phyloP scores from a whole-genome alignment of 1,140 invertebrate genomes.

The Lepidurus packardi region DNA sequence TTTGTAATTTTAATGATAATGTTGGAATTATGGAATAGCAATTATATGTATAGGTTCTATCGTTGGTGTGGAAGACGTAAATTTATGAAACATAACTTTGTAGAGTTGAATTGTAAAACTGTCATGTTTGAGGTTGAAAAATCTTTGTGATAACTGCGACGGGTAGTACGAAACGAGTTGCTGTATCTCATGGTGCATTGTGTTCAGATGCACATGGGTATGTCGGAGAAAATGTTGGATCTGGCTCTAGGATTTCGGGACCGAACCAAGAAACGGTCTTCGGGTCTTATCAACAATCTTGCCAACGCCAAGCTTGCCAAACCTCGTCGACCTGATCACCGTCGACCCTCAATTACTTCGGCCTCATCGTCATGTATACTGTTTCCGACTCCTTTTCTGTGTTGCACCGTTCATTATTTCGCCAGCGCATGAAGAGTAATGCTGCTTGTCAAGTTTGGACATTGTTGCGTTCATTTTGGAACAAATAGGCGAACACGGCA shows the following conservation, averaged over 20 bases:
- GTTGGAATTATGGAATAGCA: no score
- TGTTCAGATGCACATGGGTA: conserved; percentile 8
- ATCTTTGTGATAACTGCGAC: background rate
- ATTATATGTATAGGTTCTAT: no score
- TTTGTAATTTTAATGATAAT: no score
- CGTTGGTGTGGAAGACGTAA: no score
- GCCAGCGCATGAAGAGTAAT: background rate
- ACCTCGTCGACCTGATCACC: conserved; percentile 37
- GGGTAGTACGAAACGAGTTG: background rate
- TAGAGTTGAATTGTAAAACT: no score
- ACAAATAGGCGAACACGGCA: background rate
- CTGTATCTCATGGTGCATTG: background rate
- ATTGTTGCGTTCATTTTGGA: background rate
- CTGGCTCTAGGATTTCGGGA: conserved; percentile 1
- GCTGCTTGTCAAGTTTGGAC: background rate
- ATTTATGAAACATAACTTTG: no score
- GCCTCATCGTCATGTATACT: background rate
- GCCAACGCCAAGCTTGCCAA: background rate
- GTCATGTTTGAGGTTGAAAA: no score
- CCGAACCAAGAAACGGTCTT: background rate
- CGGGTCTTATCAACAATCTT: background rate
- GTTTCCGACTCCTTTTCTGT: background rate
- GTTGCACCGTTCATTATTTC: background rate
- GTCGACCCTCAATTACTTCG: conserved; percentile 41
- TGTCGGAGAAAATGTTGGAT: conserved; percentile 10